Conservation (phyloP, 2,888 invertebrate species). For the Thalpophila matura region DNA sequence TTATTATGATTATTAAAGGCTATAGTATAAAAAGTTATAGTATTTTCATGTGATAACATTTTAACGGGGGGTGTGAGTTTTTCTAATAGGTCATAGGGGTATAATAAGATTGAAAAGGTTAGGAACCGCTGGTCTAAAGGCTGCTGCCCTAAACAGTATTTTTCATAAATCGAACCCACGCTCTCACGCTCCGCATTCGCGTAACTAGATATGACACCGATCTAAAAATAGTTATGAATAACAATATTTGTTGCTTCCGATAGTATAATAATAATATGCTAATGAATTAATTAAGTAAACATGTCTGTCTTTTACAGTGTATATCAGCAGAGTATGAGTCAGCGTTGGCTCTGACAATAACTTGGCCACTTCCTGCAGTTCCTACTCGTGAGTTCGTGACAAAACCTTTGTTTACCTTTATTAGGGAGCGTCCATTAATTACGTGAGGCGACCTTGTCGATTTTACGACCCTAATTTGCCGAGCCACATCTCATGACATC, state of each 20-base stretch:
- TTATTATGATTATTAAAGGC: too few species aligned
- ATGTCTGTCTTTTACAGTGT: slow-evolving; percentile 24
- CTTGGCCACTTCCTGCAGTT: slow-evolving; percentile 29
- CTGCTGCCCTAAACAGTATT: too few species aligned
- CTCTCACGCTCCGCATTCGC: slow-evolving; percentile 19
- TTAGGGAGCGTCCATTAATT: too few species aligned
- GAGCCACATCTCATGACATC: too few species aligned
- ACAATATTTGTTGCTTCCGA: slow-evolving; percentile 47
- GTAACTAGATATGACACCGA: slow-evolving; percentile 20
- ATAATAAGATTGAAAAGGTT: too few species aligned
- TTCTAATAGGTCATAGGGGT: too few species aligned
- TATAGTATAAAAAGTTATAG: too few species aligned
- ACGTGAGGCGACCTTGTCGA: too few species aligned
- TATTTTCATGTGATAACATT: too few species aligned
- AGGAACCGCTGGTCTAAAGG: too few species aligned
- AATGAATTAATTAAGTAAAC: slow-evolving; percentile 53
- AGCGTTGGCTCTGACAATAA: slow-evolving; percentile 19
- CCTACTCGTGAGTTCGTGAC: background rate
- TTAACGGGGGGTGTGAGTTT: too few species aligned
- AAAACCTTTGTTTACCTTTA: slow-evolving; percentile 32
- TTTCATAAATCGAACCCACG: slow-evolving; percentile 9
- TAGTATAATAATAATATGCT: slow-evolving; percentile 22
- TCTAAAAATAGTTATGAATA: slow-evolving; percentile 53
- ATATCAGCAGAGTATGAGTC: slow-evolving; percentile 47
- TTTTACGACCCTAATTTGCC: too few species aligned